phyloP scores from a whole-genome alignment of 2,888 invertebrate species.

The Ditula angustiorana region DNA sequence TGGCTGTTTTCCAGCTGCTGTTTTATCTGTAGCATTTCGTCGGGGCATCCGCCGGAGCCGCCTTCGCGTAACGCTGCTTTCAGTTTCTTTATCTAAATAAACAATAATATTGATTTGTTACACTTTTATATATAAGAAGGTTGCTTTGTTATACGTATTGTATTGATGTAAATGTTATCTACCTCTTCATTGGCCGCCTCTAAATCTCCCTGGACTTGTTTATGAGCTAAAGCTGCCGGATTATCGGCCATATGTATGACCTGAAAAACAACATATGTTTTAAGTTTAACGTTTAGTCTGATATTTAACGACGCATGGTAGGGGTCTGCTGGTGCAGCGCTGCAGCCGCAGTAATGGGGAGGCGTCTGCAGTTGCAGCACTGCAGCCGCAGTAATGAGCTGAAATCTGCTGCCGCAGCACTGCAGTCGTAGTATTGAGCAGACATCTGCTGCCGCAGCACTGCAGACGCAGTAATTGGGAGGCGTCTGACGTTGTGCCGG shows the following conservation, averaged over 20 bases:
- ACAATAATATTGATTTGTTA: slow-evolving; percentile 7
- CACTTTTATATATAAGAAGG: background rate
- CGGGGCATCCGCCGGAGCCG: slow-evolving; percentile 60
- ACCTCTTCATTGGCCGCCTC: slow-evolving; percentile 90
- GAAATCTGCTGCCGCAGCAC: too few species aligned
- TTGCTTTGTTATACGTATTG: background rate
- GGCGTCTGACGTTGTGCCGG: too few species aligned
- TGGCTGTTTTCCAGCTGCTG: slow-evolving; percentile 88
- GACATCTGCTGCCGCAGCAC: too few species aligned
- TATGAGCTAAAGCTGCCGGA: slow-evolving; percentile 89
- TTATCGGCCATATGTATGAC: slow-evolving; percentile 90
- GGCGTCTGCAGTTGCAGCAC: too few species aligned
- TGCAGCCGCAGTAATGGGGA: too few species aligned
- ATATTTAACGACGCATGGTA: too few species aligned
- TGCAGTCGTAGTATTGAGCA: too few species aligned
- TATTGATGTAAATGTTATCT: slow-evolving; percentile 20
- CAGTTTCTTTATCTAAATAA: slow-evolving; percentile 83
- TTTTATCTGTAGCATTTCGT: slow-evolving; percentile 82
- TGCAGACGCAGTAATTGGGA: too few species aligned
- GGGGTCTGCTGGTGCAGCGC: too few species aligned
- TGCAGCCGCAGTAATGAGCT: too few species aligned
- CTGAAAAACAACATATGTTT: slow-evolving; percentile 51
- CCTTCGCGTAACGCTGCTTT: slow-evolving; percentile 81
- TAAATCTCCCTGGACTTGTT: slow-evolving; percentile 87
- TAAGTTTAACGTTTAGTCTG: too few species aligned